phyloP scores from a whole-genome alignment of 2,888 invertebrate genomes.

The Amphipoea oculea region DNA sequence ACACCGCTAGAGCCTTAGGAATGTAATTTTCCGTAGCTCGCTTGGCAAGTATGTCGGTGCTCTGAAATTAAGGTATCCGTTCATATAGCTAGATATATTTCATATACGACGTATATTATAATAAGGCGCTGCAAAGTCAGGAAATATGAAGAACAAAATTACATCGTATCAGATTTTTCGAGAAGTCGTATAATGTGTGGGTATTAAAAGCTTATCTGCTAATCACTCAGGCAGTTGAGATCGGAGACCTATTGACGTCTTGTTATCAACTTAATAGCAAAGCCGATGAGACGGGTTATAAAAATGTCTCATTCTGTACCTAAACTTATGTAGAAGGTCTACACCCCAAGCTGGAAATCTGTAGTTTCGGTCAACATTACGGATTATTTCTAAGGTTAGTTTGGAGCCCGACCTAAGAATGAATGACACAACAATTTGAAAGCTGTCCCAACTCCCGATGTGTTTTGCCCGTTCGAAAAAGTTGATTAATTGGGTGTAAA shows the following conservation, averaged over 20 bases:
- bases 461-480: too few relatives aligned
- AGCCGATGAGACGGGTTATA: not conserved
- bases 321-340: not conserved
- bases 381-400: too few relatives aligned
- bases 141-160: not conserved
- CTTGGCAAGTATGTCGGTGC: conserved; percentile 46
- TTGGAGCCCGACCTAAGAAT: too few relatives aligned
- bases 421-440: too few relatives aligned
- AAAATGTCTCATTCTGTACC: not conserved
- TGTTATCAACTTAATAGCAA: not conserved
- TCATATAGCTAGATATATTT: not conserved
- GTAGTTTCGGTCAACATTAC: too few relatives aligned
- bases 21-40: conserved; percentile 60
- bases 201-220: not conserved
- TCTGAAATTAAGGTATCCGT: conserved; percentile 52
- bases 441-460: too few relatives aligned
- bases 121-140: too few relatives aligned
- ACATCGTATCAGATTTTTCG: not conserved
- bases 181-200: not conserved
- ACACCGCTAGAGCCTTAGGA: conserved; percentile 53
- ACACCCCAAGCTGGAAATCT: too few relatives aligned
- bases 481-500: too few relatives aligned
- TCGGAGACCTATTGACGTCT: not conserved
- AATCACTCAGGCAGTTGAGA: not conserved
- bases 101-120: not conserved